A percentile compares a stretch with the other conserved stretches of the same genome.
phyloP scores from a whole-genome alignment of 1,140 invertebrate genomes.

The Tetraneura akinire region DNA sequence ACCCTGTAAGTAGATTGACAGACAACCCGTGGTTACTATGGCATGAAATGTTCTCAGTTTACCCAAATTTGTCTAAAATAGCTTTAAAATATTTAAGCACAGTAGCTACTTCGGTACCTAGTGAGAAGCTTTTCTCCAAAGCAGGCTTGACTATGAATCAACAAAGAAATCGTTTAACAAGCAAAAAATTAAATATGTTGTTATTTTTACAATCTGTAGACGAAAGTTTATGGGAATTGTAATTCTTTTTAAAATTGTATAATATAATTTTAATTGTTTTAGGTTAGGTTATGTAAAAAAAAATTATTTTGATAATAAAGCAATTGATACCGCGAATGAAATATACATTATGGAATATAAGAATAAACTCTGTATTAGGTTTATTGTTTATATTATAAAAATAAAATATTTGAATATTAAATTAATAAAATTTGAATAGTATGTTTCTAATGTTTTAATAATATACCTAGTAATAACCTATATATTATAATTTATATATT shows the following conservation, averaged over 20 bases:
- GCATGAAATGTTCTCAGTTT: neutral
- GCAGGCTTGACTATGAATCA: neutral
- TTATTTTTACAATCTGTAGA: constrained; percentile 9
- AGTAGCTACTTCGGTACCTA: neutral
- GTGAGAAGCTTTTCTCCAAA: too few species aligned
- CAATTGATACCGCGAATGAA: too few species aligned
- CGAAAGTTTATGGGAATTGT: neutral
- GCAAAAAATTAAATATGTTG: neutral
- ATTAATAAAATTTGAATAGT: too few species aligned
- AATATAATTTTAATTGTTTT: neutral
- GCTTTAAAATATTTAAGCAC: constrained; percentile 26
- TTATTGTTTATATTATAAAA: too few species aligned
- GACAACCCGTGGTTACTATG: neutral
- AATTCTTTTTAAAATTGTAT: neutral
- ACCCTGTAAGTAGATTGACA: neutral
- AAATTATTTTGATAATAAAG: neutral
- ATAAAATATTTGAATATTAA: too few species aligned
- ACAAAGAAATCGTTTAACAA: neutral
- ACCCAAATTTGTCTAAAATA: neutral
- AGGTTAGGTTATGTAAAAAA: neutral
- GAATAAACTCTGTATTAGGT: too few species aligned
- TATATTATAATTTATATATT: too few species aligned
- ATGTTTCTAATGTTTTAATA: too few species aligned
- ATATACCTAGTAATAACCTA: too few species aligned
- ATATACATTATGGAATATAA: too few species aligned